phyloP scores from a whole-genome alignment of 64 coral and sea anemone genomes.

The Actinia equina region DNA sequence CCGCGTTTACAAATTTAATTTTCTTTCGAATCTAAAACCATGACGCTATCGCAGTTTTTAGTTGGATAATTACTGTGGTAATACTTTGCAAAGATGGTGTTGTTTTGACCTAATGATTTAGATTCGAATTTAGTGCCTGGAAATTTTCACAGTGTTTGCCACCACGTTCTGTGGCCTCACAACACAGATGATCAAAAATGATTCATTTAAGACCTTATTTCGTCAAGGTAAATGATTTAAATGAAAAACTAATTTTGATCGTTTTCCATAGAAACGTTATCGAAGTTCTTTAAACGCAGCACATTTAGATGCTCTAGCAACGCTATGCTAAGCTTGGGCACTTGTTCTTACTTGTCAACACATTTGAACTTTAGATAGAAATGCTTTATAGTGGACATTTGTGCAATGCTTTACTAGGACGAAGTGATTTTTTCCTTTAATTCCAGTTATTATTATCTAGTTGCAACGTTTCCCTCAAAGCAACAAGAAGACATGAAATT shows the following conservation, averaged over 20 bases:
- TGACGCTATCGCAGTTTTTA: not conserved
- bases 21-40: not conserved
- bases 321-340: not conserved
- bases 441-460: not conserved
- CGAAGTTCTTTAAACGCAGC: not conserved
- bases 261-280: slow-evolving; percentile 1
- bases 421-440: not conserved
- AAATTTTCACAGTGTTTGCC: not conserved
- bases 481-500: not conserved
- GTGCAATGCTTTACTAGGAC: not conserved
- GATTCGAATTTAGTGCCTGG: not conserved
- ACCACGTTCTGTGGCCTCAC: not conserved
- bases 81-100: not conserved
- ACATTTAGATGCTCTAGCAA: not conserved
- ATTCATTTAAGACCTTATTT: not conserved
- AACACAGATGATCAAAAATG: not conserved
- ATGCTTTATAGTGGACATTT: not conserved
- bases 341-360: not conserved
- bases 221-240: not conserved
- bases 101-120: not conserved
- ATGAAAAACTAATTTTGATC: not conserved
- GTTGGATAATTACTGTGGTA: too few relatives aligned
- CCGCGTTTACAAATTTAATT: not conserved
- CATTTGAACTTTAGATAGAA: not conserved
- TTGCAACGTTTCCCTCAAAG: not conserved